Evolutionary conservation across 2,797 vertebrate species (phyloP), one percentile per base, ranked within the genome.

Genomic region (Galago senegalensis): DNA sequence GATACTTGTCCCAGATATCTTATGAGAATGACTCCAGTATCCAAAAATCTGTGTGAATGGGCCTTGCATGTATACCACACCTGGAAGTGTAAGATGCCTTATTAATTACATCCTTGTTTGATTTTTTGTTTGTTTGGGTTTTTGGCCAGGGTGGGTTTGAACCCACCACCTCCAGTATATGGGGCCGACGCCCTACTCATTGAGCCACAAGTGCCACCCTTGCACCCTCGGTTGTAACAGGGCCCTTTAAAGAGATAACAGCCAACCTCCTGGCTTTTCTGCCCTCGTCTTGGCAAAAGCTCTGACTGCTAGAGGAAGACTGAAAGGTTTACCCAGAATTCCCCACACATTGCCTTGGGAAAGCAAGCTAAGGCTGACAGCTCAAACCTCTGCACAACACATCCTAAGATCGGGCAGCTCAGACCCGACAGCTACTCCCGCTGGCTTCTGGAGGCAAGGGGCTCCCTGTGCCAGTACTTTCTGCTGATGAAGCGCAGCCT

Each of bases 281-380:
- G 72, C 86, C 34, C 31, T 34, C 34, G 61, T 92, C 88, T 65
- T 61, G 46, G 86, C 86, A 80, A 93, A 93, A 72, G 37, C 56
- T 85, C 70, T 95, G 72, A 6, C 37, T 6, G 18, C 34, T 93
- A 86, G 81, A 56, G 20, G 82, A 93, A 93, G 77, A 96, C 9
- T 70, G 76, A 27, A 58, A 79, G 56, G 1, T 2, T 83, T 81
- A 94, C 79, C 94, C 82, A 81, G 85, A 96, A 93, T 90, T 85
- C 43, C 60, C 82, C 29, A 69, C 69, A 3, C 25, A 67, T 69
- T 88, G 56, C 82, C 85, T 72, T 75, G 53, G 43, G 87, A 93
- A 82, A 95, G 58, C 85, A 83, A 87, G 49, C 25, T 29, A 10
- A 61, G 69, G 84, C 93, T 83, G 83, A 93, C 81, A 89, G 82